Conservation (phyloP, 2,888 invertebrate species). For the Philereme transversata region DNA sequence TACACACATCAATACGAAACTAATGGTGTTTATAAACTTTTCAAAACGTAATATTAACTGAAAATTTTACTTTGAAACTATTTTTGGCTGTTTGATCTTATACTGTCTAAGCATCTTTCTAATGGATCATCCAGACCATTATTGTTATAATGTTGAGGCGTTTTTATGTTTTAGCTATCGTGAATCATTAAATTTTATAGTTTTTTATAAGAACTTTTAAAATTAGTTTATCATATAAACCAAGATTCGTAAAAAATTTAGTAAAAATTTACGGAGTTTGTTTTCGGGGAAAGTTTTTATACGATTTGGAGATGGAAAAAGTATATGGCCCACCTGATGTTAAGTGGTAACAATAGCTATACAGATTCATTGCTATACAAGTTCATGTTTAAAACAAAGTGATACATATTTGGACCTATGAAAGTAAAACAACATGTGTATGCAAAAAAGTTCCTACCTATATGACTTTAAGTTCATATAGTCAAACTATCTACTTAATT, state of each 20-base stretch:
- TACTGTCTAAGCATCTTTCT: constrained; percentile 41
- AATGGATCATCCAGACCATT: constrained; percentile 51
- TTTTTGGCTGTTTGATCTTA: constrained; percentile 70
- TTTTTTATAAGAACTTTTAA: not conserved
- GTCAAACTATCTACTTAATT: too few species aligned
- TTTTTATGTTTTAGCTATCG: constrained; percentile 21
- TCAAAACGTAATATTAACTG: constrained; percentile 60
- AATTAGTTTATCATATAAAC: not conserved
- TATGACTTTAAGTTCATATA: too few species aligned
- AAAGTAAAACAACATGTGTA: too few species aligned
- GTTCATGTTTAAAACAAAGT: too few species aligned
- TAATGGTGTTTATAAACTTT: constrained; percentile 66
- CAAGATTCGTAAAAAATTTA: not conserved
- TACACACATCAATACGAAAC: constrained; percentile 48
- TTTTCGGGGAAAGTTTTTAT: too few species aligned
- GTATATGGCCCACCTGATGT: too few species aligned
- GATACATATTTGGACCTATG: too few species aligned
- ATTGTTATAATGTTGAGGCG: constrained; percentile 41
- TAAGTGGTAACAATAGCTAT: too few species aligned
- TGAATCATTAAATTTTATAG: constrained; percentile 13
- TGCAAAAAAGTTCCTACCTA: too few species aligned
- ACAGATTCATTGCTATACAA: too few species aligned
- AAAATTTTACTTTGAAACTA: constrained; percentile 55
- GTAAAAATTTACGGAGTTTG: too few species aligned
- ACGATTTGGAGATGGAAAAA: too few species aligned